Evolutionary conservation across 2,797 vertebrate genomes (phyloP), one percentile per base, ranked within the genome.

Genomic region (Anguilla anguilla): DNA sequence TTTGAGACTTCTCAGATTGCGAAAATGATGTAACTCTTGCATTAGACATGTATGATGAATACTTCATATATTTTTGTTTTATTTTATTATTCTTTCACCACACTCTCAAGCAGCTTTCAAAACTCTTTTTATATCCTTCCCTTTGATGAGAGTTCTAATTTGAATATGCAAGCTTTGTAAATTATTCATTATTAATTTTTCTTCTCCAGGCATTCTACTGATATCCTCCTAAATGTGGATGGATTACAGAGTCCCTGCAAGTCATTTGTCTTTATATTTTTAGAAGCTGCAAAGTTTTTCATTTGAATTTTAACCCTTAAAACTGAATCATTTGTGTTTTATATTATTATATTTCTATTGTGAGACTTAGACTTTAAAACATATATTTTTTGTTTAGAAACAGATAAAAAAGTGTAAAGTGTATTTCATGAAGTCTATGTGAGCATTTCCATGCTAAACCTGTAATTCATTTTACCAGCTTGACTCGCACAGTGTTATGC

Each of bases 161-260:
- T 79, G 46, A 7, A 46, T 28, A 77, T 46, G 9, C 46, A 13
- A 35, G 39, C 74, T 46, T 79, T 79, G 69, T 79, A 81, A 49
- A 81, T 81, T 81, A 81, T 81, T 81, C 19, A 81, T 81, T 46
- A 49, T 81, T 81, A 77, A 43, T 81, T 49, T 17, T 81, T 81
- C 77, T 49, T 81, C 43, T 81, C 11, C 9, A 19, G 77, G 77
- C 77, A 49, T 22, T 43, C 39, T 46, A 79, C 39, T 43, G 74
- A 74, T 46, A 79, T 79, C 39, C 74, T 46, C 43, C 4, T 22
- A 81, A 19, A 49, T 31, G 1, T 22, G 19, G 77, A 81, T 49
- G 43, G 46, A 81, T 49, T 81, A n/a, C 1, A 81, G 19, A 22
- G 17, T 77, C 35, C 43, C 77, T 49, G 43, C 15, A 81, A 49